Evolutionary conservation across 2,113 vertebrate species (phyloP), one percentile per base, ranked within the genome.

Genomic region (Mesoclemmys tuberculata): DNA sequence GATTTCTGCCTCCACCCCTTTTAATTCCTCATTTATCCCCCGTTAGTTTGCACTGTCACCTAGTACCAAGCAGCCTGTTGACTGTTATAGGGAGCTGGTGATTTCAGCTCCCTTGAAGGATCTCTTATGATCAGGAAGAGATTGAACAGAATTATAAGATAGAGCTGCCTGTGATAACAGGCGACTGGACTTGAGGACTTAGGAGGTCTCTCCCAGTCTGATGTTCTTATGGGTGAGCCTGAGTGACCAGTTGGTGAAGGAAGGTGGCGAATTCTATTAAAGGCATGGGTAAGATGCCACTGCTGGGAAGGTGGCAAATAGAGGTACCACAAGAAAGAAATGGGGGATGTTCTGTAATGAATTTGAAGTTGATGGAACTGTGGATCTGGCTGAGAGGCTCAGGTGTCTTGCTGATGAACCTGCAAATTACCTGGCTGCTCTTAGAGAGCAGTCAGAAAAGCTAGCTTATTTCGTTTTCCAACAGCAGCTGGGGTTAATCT

Each of bases 261-360:
- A 95, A 96, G 92, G 94, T 18, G 68, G 85, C 91, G 94, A 92
- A 93, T 97, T 97, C 88, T 79, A 5, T 91, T 94, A 88, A 58
- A 8, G 52, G 88, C 49, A 91, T 49, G 74, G 68, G 87, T 48
- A 80, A 92, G 95, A 80, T 27, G 41, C 13, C 19, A 31, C 44
- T 22, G 46, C 0, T 0, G 88, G 77, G 74, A 0, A 22, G 2
- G 0, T 38, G 56, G 83, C 74, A 56, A 91, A n/a, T 0, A 0
- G 12, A 12, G 78, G 46, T 41, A 88, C 90, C 61, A 83, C 81
- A 95, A 88, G 84, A 88, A 54, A 95, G 88, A 38, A 27, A 27
- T 71, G 82, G 44, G 84, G 48, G 83, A 80, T 75, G 80, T 1
- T 95, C 81, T 78, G 16, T 38, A 90, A 79, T 83, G 78, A 51